Base-by-base conservation (phyloP, 2,797 vertebrate genomes). In the Pipistrellus pygmaeus region DNA sequence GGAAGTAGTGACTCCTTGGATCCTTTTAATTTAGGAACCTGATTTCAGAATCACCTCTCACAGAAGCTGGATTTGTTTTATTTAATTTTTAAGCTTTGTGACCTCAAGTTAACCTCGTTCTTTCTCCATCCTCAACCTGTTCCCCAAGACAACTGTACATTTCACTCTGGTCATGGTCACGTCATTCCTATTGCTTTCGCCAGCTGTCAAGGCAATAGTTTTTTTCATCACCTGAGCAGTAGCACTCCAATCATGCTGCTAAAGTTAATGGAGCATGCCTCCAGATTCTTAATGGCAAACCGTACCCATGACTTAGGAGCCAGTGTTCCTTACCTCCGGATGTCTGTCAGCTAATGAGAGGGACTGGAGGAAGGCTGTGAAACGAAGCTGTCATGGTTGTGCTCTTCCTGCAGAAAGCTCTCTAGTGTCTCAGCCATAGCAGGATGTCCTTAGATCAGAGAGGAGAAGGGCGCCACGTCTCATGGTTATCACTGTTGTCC, bases 61-160 rank as follows among this genome's bases (percentile, higher is more conserved):
- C 51, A 73, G 83, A 93, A 87, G 62, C 81, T 69, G 38, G 60
- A n/a, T 94, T 86, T 0, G 8, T 92, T 94, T 78, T 82, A 35
- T 32, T 73, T 60, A 80, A 92, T 89, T 93, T 91, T 64, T 88
- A 46, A 93, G 55, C 57, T 95, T 66, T 80, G 35, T 91, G 91
- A 95, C 84, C 91, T 72, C 84, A 97, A 18, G 41, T 86, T 84
- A 84, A 68, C 62, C 73, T 73, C 5, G 0, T 85, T 85, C 15
- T 88, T 27, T 32, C 20, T 71, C 27, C 35, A 14, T 18, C 64
- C 48, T 81, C 41, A 75, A 6, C 21, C 66, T 4, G 5, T 38
- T 57, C 41, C 48, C 81, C 44, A 20, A 57, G 53, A 53, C 82
- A 78, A 77, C 77, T 66, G 53, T 86, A 12, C 72, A 81, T 90